Evolutionary conservation across 2,888 invertebrate genomes (phyloP).

Genomic region (Andrena chrysosceles): DNA sequence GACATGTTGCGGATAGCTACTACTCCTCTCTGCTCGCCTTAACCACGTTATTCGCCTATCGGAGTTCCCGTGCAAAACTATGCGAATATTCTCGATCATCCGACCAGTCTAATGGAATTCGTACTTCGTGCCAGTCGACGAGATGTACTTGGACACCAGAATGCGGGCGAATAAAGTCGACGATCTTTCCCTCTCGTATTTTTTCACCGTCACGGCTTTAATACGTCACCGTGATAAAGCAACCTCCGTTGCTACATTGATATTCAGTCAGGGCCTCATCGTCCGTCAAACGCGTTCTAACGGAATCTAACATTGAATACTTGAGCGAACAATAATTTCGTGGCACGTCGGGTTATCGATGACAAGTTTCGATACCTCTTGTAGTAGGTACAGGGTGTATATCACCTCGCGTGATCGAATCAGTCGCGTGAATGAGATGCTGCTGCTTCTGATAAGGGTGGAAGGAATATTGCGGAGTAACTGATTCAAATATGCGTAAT

Average conservation of each 20-base stretch:
- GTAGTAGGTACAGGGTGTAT: neutral
- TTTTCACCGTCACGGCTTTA: neutral
- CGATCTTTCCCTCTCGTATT: neutral
- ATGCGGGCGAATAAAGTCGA: conserved; percentile 33
- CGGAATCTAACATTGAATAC: conserved; percentile 21
- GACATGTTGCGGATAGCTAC: conserved; percentile 84
- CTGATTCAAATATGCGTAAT: neutral
- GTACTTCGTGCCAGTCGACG: conserved; percentile 45
- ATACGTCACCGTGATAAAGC: neutral
- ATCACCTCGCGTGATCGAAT: conserved; percentile 16
- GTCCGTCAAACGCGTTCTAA: conserved; percentile 10
- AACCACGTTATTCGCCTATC: conserved; percentile 74
- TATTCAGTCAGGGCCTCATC: neutral
- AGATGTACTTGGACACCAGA: conserved; percentile 40
- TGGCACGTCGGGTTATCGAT: conserved; percentile 34
- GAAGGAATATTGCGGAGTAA: neutral
- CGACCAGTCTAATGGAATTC: conserved; percentile 70
- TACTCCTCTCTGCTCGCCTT: conserved; percentile 73
- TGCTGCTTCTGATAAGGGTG: neutral
- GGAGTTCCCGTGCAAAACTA: conserved; percentile 74
- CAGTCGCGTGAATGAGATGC: conserved; percentile 10
- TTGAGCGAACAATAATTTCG: conserved; percentile 38
- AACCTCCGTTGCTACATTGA: neutral
- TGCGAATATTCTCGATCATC: conserved; percentile 80
- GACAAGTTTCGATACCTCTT: conserved; percentile 11